These are phyloP conservation scores for Psettodes erumei DNA, from an alignment of 2,113 vertebrate species.

Conservation along the genomic window DNA sequence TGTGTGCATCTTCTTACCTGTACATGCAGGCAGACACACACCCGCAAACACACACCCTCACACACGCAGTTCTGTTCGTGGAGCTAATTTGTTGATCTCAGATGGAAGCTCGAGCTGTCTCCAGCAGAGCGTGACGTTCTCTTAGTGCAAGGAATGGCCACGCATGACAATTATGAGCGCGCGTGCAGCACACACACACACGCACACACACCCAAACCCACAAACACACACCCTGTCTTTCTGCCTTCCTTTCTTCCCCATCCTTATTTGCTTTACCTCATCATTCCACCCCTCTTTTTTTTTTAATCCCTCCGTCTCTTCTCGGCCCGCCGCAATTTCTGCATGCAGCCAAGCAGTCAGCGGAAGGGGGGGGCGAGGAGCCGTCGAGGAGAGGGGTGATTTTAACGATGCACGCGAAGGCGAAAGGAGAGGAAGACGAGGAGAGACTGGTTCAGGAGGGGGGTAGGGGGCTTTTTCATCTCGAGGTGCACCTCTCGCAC, in stretches of 20 bases:
- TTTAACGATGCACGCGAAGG: conserved; percentile 63
- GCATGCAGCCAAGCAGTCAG: conserved; percentile 51
- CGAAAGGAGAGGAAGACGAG: conserved; percentile 43
- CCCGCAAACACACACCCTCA: conserved; percentile 22
- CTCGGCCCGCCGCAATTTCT: conserved; percentile 37
- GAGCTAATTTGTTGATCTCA: conserved; percentile 91
- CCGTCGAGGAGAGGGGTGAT: conserved; percentile 29
- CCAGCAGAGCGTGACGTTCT: conserved; percentile 94
- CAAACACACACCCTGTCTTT: conserved; percentile 11
- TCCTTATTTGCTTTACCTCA: conserved; percentile 46
- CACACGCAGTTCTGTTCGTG: conserved; percentile 38
- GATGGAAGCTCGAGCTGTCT: conserved; percentile 95
- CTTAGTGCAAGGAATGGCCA: conserved; percentile 84
- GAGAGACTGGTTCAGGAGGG: conserved; percentile 17
- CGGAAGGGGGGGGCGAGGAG: conserved; percentile 17
- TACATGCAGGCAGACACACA: conserved; percentile 28
- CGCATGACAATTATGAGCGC: conserved; percentile 93
- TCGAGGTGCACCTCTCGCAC: conserved; percentile 33
- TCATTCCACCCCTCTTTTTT: conserved; percentile 40
- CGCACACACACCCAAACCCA: conserved; percentile 18
- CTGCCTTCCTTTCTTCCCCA: conserved; percentile 10
- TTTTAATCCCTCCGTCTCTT: conserved; percentile 57
- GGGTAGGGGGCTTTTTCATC: conserved; percentile 31
- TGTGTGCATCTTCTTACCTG: conserved; percentile 80
- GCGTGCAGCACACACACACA: conserved; percentile 45